phyloP scores from a whole-genome alignment of 2,113 vertebrate species.

The Phaetusa simplex region DNA sequence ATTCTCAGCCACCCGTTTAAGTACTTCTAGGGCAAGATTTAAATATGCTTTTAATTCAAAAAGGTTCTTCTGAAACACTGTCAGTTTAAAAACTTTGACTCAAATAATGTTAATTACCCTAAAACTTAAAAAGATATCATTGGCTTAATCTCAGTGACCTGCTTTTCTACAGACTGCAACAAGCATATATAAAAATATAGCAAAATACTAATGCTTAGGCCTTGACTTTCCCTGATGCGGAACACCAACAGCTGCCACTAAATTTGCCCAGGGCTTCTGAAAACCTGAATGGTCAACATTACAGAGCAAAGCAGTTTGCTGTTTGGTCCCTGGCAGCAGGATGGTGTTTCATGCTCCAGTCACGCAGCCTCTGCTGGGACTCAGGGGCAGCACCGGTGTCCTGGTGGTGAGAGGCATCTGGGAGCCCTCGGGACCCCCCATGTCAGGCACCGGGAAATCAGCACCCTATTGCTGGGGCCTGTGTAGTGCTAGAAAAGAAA shows the following conservation, averaged over 20 bases:
- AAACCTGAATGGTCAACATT: not conserved
- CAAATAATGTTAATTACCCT: not conserved
- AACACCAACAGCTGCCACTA: not conserved
- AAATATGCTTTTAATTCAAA: not conserved
- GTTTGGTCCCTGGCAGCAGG: not conserved
- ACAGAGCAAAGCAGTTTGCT: not conserved
- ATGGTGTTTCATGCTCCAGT: not conserved
- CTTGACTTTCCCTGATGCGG: not conserved
- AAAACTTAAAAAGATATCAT: not conserved
- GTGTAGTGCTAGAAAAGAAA: not conserved
- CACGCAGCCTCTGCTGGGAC: not conserved
- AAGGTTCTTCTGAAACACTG: not conserved
- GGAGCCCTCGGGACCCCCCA: accelerated
- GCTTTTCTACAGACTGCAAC: not conserved
- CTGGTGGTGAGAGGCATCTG: not conserved
- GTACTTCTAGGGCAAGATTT: not conserved
- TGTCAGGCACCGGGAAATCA: not conserved
- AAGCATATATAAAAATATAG: not conserved
- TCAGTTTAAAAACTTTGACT: not conserved
- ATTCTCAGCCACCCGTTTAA: slow-evolving; percentile 70
- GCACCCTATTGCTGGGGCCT: not conserved
- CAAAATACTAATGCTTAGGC: not conserved
- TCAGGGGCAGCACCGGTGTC: not conserved
- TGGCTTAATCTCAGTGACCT: not conserved
- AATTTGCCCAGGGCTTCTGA: not conserved